A percentile compares a stretch with the other conserved stretches of the same genome.
Evolutionary conservation across 2,113 vertebrate genomes (phyloP).

Genomic region (Myodes glareolus): DNA sequence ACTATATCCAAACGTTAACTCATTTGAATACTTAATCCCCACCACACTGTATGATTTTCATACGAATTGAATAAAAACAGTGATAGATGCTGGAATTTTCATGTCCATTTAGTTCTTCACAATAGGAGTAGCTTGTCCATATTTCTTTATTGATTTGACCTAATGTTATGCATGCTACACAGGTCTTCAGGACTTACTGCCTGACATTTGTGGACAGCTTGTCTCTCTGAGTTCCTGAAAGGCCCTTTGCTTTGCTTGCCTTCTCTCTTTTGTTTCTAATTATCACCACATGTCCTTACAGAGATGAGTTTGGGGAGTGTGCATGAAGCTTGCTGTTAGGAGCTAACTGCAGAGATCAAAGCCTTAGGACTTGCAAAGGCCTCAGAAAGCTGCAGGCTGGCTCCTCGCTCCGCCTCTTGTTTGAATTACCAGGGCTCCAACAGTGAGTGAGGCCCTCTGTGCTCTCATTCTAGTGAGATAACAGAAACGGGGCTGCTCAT

Average conservation of each 20-base stretch:
- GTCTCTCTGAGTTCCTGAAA: neutral
- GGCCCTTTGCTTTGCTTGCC: neutral
- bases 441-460: neutral
- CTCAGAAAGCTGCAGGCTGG: neutral
- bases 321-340: neutral
- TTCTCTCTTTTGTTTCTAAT: neutral
- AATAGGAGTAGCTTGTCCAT: neutral
- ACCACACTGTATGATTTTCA: neutral
- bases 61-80: neutral
- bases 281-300: neutral
- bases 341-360: neutral
- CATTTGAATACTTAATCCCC: constrained; percentile 1
- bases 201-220: neutral
- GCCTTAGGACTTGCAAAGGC: neutral
- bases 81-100: neutral
- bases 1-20: neutral
- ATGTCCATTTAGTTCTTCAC: neutral
- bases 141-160: neutral
- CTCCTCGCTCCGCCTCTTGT: neutral
- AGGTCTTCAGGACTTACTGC: neutral
- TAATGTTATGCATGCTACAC: neutral
- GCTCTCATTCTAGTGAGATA: neutral
- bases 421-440: neutral
- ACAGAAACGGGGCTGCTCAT: neutral
- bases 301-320: neutral